Percentiles rank a stretch among this genome's conserved stretches.
phyloP scores from a whole-genome alignment of 2,113 vertebrate genomes.

The Orcinus orca region DNA sequence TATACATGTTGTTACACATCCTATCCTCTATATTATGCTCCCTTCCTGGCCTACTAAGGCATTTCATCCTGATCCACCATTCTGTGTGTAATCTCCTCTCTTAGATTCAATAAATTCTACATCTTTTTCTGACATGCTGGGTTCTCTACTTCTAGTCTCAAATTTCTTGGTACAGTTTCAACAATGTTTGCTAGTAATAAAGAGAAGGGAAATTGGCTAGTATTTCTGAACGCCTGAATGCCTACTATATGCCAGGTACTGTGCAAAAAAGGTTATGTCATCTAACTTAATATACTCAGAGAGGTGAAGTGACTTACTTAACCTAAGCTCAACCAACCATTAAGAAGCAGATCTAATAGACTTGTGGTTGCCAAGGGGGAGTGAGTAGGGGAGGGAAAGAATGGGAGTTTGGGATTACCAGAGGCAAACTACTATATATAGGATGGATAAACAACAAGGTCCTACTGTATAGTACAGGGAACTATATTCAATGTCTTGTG shows the following conservation, averaged over 20 bases:
- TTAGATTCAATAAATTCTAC: conserved; percentile 21
- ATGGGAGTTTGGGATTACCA: background rate
- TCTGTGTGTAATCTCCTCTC: background rate
- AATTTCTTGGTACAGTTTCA: background rate
- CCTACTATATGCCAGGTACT: background rate
- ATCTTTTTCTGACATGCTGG: background rate
- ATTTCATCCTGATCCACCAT: background rate
- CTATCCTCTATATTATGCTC: background rate
- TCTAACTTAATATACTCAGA: conserved; percentile 25
- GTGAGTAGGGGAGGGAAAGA: background rate
- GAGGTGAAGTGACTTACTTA: conserved; percentile 22
- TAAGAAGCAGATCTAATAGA: conserved; percentile 2
- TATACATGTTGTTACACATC: background rate
- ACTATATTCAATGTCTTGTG: background rate
- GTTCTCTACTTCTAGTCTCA: conserved; percentile 44
- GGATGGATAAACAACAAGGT: no score
- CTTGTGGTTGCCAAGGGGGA: background rate
- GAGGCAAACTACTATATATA: background rate
- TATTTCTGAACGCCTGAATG: conserved; percentile 29
- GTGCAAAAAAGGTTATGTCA: conserved; percentile 4
- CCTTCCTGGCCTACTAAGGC: background rate
- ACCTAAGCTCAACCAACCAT: background rate
- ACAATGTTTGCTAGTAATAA: conserved; percentile 21
- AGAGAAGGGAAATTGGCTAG: conserved; percentile 42
- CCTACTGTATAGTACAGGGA: no score